Conservation (phyloP, 2,888 invertebrate genomes). For the Quadroppia sp. region DNA sequence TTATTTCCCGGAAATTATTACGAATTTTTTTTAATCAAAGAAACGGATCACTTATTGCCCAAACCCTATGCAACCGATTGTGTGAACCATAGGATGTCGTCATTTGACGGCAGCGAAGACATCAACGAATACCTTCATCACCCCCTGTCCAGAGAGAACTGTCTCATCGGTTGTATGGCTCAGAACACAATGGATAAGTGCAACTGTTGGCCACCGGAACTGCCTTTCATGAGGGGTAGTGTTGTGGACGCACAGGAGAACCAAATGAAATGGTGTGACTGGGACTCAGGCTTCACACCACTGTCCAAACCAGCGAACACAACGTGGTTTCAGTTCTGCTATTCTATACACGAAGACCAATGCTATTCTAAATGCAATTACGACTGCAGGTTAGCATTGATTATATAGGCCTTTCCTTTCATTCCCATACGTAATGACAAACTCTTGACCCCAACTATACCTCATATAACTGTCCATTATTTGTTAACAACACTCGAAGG, state of each 20-base stretch:
- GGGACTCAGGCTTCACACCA: slow-evolving; percentile 35
- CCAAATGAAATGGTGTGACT: slow-evolving; percentile 41
- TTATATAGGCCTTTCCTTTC: neutral
- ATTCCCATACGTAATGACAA: too few relatives aligned
- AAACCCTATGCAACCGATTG: slow-evolving; percentile 40
- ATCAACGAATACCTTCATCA: slow-evolving; percentile 7
- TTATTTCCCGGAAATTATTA: slow-evolving; percentile 41
- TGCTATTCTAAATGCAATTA: slow-evolving; percentile 36
- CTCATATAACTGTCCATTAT: too few relatives aligned
- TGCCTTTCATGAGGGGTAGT: slow-evolving; percentile 35
- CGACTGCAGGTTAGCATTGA: slow-evolving; percentile 36
- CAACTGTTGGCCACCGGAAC: slow-evolving; percentile 43
- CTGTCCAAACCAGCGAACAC: too few relatives aligned
- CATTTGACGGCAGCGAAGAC: neutral
- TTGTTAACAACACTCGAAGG: neutral
- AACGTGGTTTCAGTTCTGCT: slow-evolving; percentile 39
- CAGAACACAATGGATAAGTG: slow-evolving; percentile 31
- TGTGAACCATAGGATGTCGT: too few relatives aligned
- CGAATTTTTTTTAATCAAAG: slow-evolving; percentile 39
- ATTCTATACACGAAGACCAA: neutral
- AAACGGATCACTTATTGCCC: slow-evolving; percentile 15
- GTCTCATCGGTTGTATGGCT: slow-evolving; percentile 41
- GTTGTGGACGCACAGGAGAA: slow-evolving; percentile 12
- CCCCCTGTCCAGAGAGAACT: slow-evolving; percentile 36
- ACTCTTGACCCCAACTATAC: too few relatives aligned